Conservation (phyloP, 2,888 invertebrate species). For the Carpatolechia fugitivella region DNA sequence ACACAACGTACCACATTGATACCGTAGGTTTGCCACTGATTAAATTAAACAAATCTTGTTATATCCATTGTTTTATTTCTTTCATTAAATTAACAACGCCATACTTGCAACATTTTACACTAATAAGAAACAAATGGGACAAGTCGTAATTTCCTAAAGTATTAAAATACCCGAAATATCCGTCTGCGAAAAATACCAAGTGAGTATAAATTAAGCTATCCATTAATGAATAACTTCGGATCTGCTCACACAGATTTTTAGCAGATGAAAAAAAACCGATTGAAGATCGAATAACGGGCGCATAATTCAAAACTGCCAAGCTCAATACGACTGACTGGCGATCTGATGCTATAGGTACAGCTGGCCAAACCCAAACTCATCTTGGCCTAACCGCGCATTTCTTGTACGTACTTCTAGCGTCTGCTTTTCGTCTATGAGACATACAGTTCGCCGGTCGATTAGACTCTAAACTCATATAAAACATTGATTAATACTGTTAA, state of each 20-base stretch:
- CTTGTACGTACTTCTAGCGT: too few relatives aligned
- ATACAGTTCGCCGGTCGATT: conserved; percentile 5
- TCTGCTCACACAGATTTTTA: too few relatives aligned
- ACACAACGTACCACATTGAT: too few relatives aligned
- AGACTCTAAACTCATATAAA: conserved; percentile 8
- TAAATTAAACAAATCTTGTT: conserved; percentile 18
- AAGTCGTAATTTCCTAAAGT: conserved; percentile 42
- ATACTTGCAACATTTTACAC: conserved; percentile 52
- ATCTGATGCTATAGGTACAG: too few relatives aligned
- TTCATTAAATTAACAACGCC: conserved; percentile 35
- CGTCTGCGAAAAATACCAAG: neutral
- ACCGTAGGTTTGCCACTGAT: conserved; percentile 18
- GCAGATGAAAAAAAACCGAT: neutral
- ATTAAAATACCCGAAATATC: neutral
- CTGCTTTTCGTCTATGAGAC: too few relatives aligned
- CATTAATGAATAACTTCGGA: too few relatives aligned
- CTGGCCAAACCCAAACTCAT: too few relatives aligned
- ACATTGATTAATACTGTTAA: conserved; percentile 14
- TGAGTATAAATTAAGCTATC: too few relatives aligned
- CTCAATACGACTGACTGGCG: neutral
- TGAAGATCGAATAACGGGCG: neutral
- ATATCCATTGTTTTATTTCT: conserved; percentile 47
- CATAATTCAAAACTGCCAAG: conserved; percentile 18
- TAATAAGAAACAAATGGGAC: conserved; percentile 47
- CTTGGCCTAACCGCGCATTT: too few relatives aligned